A percentile compares a stretch with the other conserved stretches of the same genome.
phyloP scores from a whole-genome alignment of 2,113 vertebrate species.

The Chlorocebus sabaeus region DNA sequence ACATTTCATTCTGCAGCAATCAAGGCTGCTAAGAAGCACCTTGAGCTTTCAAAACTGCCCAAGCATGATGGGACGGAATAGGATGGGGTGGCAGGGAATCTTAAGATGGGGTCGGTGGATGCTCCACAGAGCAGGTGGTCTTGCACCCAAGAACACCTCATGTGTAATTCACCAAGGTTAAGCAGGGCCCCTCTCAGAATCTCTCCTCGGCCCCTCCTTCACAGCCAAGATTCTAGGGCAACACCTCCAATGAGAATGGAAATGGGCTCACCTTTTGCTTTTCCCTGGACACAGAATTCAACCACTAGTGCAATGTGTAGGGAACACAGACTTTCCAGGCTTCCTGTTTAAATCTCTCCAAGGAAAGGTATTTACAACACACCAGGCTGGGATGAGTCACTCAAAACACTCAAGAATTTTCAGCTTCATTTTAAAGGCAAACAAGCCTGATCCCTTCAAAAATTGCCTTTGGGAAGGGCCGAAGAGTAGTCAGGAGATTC shows the following conservation, averaged over 20 bases:
- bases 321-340: neutral
- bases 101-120: neutral
- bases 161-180: neutral
- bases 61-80: neutral
- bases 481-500: accelerated
- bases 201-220: neutral
- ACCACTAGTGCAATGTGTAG: accelerated
- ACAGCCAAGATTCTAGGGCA: neutral
- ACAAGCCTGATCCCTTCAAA: neutral
- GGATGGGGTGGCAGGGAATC: neutral
- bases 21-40: neutral
- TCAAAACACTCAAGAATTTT: neutral
- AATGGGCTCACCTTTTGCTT: neutral
- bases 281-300: neutral
- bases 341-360: conserved; percentile 13
- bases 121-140: neutral
- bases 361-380: conserved; percentile 30
- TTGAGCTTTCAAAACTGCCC: neutral
- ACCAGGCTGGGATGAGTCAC: neutral
- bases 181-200: neutral
- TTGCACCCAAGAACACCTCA: neutral
- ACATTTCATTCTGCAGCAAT: neutral
- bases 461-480: neutral
- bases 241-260: neutral
- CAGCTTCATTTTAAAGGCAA: neutral